Evolutionary conservation across 1,140 invertebrate species (phyloP), one percentile per base, ranked within the genome.

Genomic region (Caenorhabditis inopinata): DNA sequence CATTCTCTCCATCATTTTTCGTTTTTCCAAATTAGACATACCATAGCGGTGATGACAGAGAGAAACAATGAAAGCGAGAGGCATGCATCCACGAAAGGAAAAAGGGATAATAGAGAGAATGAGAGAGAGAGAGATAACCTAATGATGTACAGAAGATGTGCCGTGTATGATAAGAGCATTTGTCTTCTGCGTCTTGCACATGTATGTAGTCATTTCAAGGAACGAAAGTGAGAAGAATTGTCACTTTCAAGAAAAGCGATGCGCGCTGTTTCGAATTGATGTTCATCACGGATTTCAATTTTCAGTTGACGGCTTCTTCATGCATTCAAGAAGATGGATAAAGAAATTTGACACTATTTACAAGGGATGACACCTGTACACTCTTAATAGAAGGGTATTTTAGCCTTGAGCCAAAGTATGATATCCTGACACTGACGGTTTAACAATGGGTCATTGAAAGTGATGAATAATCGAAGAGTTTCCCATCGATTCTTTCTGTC

Each of bases 21-120:
- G 51, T 58, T 58, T 58, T 58, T 58, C 51, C 32, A 29, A 68
- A 68, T 68, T 68, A 68, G 58, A 68, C 29, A 68, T 58, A 58
- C 51, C 27, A 58, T 68, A 38, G 21, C 38, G 58, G 3, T 38
- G 58, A 68, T 38, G 32, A 38, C 16, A 68, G 32, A 38, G 38
- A 29, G 12, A 18, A 68, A 68, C 16, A 68, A 68, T 32, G 58
- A 68, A 68, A 68, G 58, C 27, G 58, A 68, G 58, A 68, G 38
- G 58, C 32, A 68, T 68, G 12, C 51, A 68, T 68, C 38, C 38
- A 32, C 35, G 38, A 68, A 68, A 25, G 58, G 25, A 68, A 68
- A 58, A 68, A 32, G 12, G 7, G 53, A 58, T n/a, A n/a, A n/a
- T n/a, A n/a, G n/a, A n/a, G n/a, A n/a, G n/a, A n/a, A n/a, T n/a